A percentile compares a stretch with the other conserved stretches of the same genome.
Conservation (phyloP, 2,113 vertebrate genomes). For the Pardalotus punctatus region DNA sequence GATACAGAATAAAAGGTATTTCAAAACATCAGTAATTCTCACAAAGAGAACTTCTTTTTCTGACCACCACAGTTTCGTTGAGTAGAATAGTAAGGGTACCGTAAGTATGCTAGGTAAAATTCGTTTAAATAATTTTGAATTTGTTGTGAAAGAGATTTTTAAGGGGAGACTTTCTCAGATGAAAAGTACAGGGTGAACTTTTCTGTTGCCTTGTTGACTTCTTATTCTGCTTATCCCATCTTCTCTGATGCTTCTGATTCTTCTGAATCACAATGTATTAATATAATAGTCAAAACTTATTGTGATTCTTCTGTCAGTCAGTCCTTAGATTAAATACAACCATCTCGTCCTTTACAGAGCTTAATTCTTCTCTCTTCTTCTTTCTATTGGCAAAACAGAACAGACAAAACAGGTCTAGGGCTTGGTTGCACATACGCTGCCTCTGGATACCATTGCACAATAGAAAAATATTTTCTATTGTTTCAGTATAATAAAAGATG, state of each 20-base stretch:
- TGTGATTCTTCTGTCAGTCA: neutral
- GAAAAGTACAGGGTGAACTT: neutral
- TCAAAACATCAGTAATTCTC: neutral
- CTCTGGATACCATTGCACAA: neutral
- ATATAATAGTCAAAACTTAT: neutral
- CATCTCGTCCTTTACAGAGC: neutral
- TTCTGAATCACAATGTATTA: neutral
- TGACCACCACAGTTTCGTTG: neutral
- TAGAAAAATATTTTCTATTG: neutral
- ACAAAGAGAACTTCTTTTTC: neutral
- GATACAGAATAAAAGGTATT: neutral
- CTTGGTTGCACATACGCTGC: neutral
- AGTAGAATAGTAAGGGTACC: neutral
- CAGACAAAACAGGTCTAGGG: neutral
- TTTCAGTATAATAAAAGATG: neutral
- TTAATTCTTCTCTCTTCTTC: neutral
- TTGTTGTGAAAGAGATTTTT: neutral
- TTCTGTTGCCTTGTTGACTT: neutral
- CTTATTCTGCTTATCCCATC: neutral
- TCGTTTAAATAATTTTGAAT: neutral
- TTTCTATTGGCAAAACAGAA: neutral
- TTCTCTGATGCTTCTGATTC: neutral
- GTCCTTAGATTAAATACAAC: neutral
- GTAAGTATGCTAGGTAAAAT: neutral
- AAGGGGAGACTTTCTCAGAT: neutral